Evolutionary conservation across 2,797 vertebrate species (phyloP), one percentile per base, ranked within the genome.

Genomic region (Gouania willdenowi): DNA sequence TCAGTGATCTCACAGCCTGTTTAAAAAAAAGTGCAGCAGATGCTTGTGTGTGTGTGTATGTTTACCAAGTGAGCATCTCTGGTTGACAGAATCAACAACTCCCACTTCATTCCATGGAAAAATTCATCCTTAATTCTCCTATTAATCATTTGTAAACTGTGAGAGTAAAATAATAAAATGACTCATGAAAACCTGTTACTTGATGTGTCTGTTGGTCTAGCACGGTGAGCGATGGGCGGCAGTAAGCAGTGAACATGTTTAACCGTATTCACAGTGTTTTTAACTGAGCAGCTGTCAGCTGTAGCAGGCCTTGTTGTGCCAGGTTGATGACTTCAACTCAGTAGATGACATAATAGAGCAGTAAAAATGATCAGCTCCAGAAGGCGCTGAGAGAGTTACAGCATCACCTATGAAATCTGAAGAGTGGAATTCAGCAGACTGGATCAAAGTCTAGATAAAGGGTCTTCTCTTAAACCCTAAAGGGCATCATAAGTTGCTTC

Each of bases 251-350:
- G 31, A 48, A 65, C 46, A 56, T 68, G 54, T 77, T 80, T 73
- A 78, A 82, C 62, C 68, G 66, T 26, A 44, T 71, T 71, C 49
- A 44, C 51, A 66, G 67, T 41, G 55, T 67, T 67, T 66, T 62
- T 60, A 25, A 46, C n/a, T 40, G 32, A 75, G 61, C 69, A 47
- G 64, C 79, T 74, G 71, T 44, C 59, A 69, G 59, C 30, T 46
- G 69, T 16, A 19, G 50, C 31, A 20, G 42, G 21, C 50, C 58
- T 47, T 54, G 58, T 76, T 79, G 70, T 73, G 54, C 75, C 52
- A 69, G 71, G 66, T 56, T 60, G 39, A 68, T 71, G 54, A 74
- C 50, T 45, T 23, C 4, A 2, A 29, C 37, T 48, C 10, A 39
- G 31, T 41, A 53, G 25, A 23, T 13, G 42, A 49, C n/a, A n/a